These are phyloP conservation scores for Archilochus colubris DNA, from an alignment of 2,113 vertebrate species.

Conservation along the genomic window DNA sequence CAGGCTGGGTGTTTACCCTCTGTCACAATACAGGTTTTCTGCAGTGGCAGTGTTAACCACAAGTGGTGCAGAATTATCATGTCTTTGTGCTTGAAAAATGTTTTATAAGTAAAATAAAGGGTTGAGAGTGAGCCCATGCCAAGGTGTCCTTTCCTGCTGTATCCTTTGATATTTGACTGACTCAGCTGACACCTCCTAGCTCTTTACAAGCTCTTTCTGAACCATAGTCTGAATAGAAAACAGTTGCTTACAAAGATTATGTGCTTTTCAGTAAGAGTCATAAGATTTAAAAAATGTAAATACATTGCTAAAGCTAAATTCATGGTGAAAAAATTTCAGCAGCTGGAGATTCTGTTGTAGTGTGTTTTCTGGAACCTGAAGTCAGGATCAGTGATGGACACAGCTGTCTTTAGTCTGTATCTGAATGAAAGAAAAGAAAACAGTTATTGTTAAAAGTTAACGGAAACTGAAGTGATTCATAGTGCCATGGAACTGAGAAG, in stretches of 20 bases:
- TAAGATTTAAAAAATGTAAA: background rate
- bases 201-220: background rate
- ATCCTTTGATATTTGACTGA: background rate
- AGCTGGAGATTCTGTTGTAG: background rate
- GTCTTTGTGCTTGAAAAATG: background rate
- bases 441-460: background rate
- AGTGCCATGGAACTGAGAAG: background rate
- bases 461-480: background rate
- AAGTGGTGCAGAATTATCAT: background rate
- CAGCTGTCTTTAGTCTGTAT: background rate
- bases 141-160: background rate
- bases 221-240: background rate
- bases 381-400: background rate
- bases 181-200: background rate
- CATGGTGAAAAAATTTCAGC: background rate
- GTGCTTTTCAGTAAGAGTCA: background rate
- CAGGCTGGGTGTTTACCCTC: background rate
- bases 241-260: background rate
- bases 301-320: background rate
- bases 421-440: background rate
- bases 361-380: background rate
- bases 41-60: background rate
- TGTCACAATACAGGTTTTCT: background rate
- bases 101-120: background rate
- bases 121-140: fast-evolving